Conservation (phyloP, 2,797 vertebrate genomes). For the Eospalax fontanierii region DNA sequence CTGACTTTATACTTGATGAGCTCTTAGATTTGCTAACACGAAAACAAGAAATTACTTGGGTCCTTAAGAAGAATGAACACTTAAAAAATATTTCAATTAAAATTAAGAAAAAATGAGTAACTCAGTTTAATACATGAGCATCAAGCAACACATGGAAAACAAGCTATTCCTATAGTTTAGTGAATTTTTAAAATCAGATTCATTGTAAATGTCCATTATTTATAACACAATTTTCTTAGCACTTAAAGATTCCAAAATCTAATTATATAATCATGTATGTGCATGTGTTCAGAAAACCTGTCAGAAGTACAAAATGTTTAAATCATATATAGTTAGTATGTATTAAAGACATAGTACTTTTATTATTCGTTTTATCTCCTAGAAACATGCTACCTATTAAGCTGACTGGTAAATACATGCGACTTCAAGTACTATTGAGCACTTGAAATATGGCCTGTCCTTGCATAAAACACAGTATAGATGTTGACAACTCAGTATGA, state of each 20-base stretch:
- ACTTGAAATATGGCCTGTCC: neutral
- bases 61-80: neutral
- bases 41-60: constrained; percentile 11
- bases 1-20: neutral
- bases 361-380: neutral
- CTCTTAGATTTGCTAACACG: constrained; percentile 24
- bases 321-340: neutral
- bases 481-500: neutral
- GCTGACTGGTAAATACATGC: neutral
- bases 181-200: constrained; percentile 47
- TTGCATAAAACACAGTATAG: neutral
- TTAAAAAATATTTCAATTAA: constrained; percentile 21
- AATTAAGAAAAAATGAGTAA: constrained; percentile 38
- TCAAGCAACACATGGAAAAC: neutral
- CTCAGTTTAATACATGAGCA: neutral
- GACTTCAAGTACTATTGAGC: neutral
- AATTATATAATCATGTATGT: neutral
- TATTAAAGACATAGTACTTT: constrained; percentile 38
- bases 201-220: constrained; percentile 5
- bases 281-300: neutral
- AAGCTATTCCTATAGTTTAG: neutral
- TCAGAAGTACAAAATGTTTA: constrained; percentile 47
- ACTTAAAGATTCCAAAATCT: constrained; percentile 39
- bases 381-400: neutral
- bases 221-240: constrained; percentile 9